A percentile compares a stretch with the other conserved stretches of the same genome.
phyloP scores from a whole-genome alignment of 1,140 invertebrate genomes.

The Thaumetopoea pityocampa region DNA sequence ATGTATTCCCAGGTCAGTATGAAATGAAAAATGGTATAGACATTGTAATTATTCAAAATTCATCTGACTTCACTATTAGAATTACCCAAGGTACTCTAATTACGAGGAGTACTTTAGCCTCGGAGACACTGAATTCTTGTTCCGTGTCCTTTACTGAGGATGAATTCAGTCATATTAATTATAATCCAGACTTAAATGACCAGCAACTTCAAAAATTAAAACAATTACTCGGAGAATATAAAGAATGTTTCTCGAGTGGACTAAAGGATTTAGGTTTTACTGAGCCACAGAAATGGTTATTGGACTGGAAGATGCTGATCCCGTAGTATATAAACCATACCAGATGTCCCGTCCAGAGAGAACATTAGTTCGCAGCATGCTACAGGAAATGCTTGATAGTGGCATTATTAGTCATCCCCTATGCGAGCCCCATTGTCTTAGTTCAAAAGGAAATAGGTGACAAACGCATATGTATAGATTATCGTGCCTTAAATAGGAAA shows the following conservation, averaged over 20 bases:
- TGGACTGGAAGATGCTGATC: conserved; percentile 20
- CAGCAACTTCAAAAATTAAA: conserved; percentile 10
- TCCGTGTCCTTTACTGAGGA: conserved; percentile 5
- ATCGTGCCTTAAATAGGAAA: too few relatives aligned
- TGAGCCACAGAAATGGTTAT: conserved; percentile 24
- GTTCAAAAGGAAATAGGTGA: conserved; percentile 24
- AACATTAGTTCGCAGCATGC: conserved; percentile 15
- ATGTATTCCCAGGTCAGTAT: conserved; percentile 21
- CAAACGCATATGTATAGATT: background rate
- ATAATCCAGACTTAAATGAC: conserved; percentile 2
- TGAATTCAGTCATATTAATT: conserved; percentile 4
- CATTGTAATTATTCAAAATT: conserved; percentile 15
- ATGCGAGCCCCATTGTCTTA: conserved; percentile 33
- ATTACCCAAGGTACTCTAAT: conserved; percentile 8
- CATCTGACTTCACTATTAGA: conserved; percentile 1
- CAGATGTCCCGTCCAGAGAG: conserved; percentile 20
- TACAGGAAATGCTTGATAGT: conserved; percentile 22
- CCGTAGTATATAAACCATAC: conserved; percentile 19
- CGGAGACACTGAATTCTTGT: background rate
- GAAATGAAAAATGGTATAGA: conserved; percentile 6
- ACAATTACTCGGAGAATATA: conserved; percentile 16
- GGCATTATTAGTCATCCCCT: conserved; percentile 28
- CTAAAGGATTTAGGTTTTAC: conserved; percentile 26
- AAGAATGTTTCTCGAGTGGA: conserved; percentile 22
- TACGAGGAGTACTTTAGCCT: conserved; percentile 1